Conservation (phyloP, 2,888 invertebrate genomes). For the Hirtodrosophila alboralis region DNA sequence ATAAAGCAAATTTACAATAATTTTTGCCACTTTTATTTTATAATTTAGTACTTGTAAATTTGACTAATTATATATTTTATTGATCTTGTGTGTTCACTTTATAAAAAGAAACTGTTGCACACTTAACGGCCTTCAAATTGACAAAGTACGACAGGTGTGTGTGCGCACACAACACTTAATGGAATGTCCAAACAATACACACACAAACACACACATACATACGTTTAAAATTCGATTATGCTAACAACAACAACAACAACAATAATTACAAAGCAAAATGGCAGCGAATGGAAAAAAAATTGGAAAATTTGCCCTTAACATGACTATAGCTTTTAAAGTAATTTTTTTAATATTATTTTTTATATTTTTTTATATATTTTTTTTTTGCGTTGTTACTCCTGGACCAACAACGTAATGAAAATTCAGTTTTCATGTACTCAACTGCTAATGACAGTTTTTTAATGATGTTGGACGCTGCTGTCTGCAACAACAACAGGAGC, state of each 20-base stretch:
- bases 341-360: slow-evolving; percentile 29
- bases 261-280: slow-evolving; percentile 54
- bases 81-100: too few species aligned
- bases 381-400: slow-evolving; percentile 18
- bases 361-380: slow-evolving; percentile 34
- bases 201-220: slow-evolving; percentile 9
- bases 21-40: too few species aligned
- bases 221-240: slow-evolving; percentile 71
- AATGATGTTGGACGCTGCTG: slow-evolving; percentile 72
- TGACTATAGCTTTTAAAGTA: slow-evolving; percentile 55
- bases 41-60: too few species aligned
- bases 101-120: slow-evolving; percentile 20
- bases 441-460: slow-evolving; percentile 81
- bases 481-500: slow-evolving; percentile 30
- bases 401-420: slow-evolving; percentile 66
- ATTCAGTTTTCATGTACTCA: slow-evolving; percentile 78
- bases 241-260: slow-evolving; percentile 46
- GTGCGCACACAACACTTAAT: slow-evolving; percentile 54
- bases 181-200: slow-evolving; percentile 38
- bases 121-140: slow-evolving; percentile 29
- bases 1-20: too few species aligned
- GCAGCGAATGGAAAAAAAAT: slow-evolving; percentile 14
- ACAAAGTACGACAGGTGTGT: slow-evolving; percentile 55
- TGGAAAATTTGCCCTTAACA: slow-evolving; percentile 41
- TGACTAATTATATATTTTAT: too few species aligned